Percentiles rank a stretch among this genome's conserved stretches.
Evolutionary conservation across 1,140 invertebrate genomes (phyloP).

Genomic region (Heliothis subflexa): DNA sequence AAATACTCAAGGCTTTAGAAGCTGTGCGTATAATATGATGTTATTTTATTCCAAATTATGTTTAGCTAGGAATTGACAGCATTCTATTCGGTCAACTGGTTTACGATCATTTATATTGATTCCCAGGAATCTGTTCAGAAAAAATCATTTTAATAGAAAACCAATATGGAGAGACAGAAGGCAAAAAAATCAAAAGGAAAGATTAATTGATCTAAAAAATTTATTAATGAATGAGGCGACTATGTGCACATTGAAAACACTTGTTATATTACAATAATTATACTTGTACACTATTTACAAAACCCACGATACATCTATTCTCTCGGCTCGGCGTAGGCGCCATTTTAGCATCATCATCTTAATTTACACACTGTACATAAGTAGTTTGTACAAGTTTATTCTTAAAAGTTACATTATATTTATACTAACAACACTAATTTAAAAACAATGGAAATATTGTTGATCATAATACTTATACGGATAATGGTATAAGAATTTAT

Average conservation of each 20-base stretch:
- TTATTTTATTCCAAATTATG: no score
- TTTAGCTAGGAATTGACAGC: no score
- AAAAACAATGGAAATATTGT: constrained; percentile 84
- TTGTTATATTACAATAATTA: constrained; percentile 79
- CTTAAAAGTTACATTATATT: constrained; percentile 66
- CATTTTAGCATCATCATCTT: constrained; percentile 67
- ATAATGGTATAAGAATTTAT: constrained; percentile 80
- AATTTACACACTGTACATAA: constrained; percentile 81
- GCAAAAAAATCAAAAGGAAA: constrained; percentile 59
- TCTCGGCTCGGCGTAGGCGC: constrained; percentile 51
- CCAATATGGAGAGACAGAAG: constrained; percentile 2
- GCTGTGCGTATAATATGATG: no score
- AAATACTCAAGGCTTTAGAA: no score
- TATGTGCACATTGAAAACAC: constrained; percentile 86
- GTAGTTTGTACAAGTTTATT: constrained; percentile 83
- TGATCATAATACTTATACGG: constrained; percentile 83
- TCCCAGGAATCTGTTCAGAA: not conserved
- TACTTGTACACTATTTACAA: constrained; percentile 84
- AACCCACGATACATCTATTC: constrained; percentile 67
- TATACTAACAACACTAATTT: constrained; percentile 72
- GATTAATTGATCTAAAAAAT: constrained; percentile 83
- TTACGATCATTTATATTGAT: not conserved
- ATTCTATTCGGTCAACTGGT: no score
- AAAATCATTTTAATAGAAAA: not conserved
- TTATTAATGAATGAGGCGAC: constrained; percentile 86